Evolutionary conservation across 1,140 invertebrate species (phyloP).

Genomic region (Cyclargus thomasi): DNA sequence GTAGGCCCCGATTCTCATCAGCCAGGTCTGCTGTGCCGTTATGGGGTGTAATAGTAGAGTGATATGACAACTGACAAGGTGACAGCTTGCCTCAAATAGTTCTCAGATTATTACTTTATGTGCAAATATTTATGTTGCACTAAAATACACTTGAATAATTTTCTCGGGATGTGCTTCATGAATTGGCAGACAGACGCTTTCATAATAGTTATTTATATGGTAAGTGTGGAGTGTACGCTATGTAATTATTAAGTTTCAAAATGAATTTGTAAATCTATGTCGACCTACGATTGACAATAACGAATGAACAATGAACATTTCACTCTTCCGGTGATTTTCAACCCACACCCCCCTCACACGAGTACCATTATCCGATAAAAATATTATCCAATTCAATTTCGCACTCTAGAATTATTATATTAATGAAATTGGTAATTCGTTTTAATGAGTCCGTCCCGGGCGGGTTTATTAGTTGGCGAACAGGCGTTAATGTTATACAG

Average conservation of each 20-base stretch:
- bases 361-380: not conserved
- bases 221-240: too few species aligned
- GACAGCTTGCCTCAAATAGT: too few species aligned
- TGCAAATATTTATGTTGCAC: too few species aligned
- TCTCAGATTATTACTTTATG: too few species aligned
- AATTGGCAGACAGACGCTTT: too few species aligned
- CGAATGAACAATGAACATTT: not conserved
- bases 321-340: not conserved
- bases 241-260: not conserved
- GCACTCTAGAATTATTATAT: constrained; percentile 4
- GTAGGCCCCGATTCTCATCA: too few species aligned
- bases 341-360: not conserved
- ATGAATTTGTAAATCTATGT: not conserved
- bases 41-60: too few species aligned
- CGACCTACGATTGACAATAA: not conserved
- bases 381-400: not conserved
- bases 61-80: too few species aligned
- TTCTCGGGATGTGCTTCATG: too few species aligned
- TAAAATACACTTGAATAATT: too few species aligned
- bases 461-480: not conserved
- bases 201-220: too few species aligned
- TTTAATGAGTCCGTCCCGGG: not conserved
- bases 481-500: not conserved
- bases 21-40: too few species aligned
- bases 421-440: constrained; percentile 7